Conservation (phyloP, 2,113 vertebrate species). For the Castor canadensis region DNA sequence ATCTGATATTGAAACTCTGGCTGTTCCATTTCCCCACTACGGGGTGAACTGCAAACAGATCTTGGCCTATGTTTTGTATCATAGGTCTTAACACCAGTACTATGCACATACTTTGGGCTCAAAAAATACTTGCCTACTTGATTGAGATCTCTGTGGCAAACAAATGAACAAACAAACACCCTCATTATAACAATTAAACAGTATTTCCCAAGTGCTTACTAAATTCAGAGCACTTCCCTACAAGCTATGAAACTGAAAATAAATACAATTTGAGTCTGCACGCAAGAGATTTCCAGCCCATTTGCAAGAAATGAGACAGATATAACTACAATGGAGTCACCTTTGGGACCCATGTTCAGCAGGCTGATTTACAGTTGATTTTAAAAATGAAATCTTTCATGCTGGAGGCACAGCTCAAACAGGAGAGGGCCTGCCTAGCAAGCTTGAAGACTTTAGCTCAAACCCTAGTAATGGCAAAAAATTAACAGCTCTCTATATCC, state of each 20-base stretch:
- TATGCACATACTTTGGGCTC: background rate
- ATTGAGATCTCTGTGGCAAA: background rate
- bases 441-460: too few species aligned
- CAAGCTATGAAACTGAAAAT: background rate
- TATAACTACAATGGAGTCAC: background rate
- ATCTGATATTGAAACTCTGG: background rate
- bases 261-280: background rate
- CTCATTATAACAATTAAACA: background rate
- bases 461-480: too few species aligned
- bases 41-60: background rate
- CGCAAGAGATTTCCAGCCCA: background rate
- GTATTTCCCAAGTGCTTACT: background rate
- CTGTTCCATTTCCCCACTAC: background rate
- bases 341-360: background rate
- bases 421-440: too few species aligned
- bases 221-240: background rate
- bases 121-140: background rate
- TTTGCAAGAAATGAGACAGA: background rate
- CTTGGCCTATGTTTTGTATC: background rate
- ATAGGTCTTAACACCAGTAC: background rate
- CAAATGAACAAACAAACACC: background rate
- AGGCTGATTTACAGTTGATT: background rate
- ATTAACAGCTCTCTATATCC: too few species aligned
- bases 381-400: background rate
- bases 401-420: too few species aligned